phyloP scores from a whole-genome alignment of 1,140 invertebrate genomes.

The Trichonephila inaurata region DNA sequence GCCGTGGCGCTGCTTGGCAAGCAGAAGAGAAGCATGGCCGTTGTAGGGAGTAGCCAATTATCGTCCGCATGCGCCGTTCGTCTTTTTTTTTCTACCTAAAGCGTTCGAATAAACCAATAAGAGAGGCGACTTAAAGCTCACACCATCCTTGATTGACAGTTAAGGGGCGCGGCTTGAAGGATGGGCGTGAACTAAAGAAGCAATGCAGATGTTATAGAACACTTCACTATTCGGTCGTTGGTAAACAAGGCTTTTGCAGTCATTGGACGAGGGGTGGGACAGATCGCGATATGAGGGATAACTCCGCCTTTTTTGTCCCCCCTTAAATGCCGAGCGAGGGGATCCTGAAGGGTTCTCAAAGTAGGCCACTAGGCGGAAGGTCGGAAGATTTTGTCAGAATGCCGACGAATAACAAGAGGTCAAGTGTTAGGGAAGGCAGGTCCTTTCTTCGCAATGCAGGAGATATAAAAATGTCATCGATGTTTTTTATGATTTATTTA shows the following conservation, averaged over 20 bases:
- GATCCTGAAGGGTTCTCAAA: conserved; percentile 51
- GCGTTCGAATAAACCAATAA: conserved; percentile 71
- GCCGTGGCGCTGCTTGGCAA: conserved; percentile 75
- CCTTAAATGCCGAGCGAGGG: conserved; percentile 43
- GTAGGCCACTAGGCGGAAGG: conserved; percentile 74
- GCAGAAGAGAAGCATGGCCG: conserved; percentile 69
- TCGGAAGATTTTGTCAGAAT: conserved; percentile 65
- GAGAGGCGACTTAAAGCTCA: conserved; percentile 35
- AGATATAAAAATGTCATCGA: not conserved
- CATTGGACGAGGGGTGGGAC: conserved; percentile 63
- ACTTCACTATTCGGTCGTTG: conserved; percentile 66
- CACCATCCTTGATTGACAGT: conserved; percentile 70
- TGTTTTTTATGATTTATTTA: not conserved
- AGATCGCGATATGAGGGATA: conserved; percentile 19
- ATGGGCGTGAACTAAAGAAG: conserved; percentile 38
- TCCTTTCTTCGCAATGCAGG: not conserved
- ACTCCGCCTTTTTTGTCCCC: conserved; percentile 72
- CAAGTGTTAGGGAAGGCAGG: conserved; percentile 55
- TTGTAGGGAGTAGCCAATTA: conserved; percentile 76
- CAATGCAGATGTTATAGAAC: conserved; percentile 65
- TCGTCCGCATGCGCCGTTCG: conserved; percentile 69
- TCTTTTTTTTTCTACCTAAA: conserved; percentile 54
- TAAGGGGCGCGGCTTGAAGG: conserved; percentile 17
- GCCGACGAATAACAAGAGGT: conserved; percentile 40
- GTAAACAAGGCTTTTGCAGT: conserved; percentile 48